Evolutionary conservation across 2,113 vertebrate species (phyloP).

Genomic region (Lepisosteus osseus): DNA sequence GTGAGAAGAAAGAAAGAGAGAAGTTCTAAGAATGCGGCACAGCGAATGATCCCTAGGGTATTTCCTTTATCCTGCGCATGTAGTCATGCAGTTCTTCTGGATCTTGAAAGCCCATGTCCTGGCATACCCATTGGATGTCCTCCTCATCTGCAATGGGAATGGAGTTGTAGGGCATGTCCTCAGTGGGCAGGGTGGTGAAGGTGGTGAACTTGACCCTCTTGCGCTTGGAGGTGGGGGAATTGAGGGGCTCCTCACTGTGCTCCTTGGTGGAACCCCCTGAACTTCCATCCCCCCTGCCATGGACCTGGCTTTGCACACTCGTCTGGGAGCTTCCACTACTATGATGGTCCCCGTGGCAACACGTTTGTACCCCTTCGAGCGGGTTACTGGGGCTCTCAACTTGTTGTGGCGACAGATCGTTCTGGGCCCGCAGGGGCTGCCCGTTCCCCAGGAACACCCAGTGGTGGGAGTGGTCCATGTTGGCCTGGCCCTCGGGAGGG

Average conservation of each 20-base stretch:
- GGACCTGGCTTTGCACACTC: slow-evolving; percentile 94
- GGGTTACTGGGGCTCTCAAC: slow-evolving; percentile 80
- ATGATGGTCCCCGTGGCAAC: slow-evolving; percentile 89
- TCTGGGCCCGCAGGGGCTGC: slow-evolving; percentile 84
- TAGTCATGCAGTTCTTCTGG: slow-evolving; percentile 91
- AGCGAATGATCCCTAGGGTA: slow-evolving; percentile 65
- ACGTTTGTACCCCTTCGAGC: slow-evolving; percentile 81
- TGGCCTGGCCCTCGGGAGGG: slow-evolving; percentile 92
- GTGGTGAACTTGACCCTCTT: slow-evolving; percentile 98
- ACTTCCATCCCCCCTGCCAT: slow-evolving; percentile 89
- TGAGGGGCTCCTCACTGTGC: slow-evolving; percentile 84
- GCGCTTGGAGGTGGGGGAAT: slow-evolving; percentile 93
- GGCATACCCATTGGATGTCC: slow-evolving; percentile 96
- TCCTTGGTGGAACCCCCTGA: slow-evolving; percentile 87
- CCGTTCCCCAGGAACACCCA: slow-evolving; percentile 97
- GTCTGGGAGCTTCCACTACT: slow-evolving; percentile 96
- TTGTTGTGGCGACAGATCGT: slow-evolving; percentile 84
- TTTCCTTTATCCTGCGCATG: slow-evolving; percentile 96
- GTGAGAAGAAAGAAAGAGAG: slow-evolving; percentile 65
- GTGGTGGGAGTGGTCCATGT: slow-evolving; percentile 97
- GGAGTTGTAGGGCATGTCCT: slow-evolving; percentile 92
- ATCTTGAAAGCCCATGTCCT: slow-evolving; percentile 90
- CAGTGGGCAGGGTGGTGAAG: slow-evolving; percentile 88
- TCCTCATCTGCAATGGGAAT: slow-evolving; percentile 90
- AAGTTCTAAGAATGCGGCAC: slow-evolving; percentile 40